phyloP scores from a whole-genome alignment of 2,888 invertebrate genomes.

The Eristalis tenax region DNA sequence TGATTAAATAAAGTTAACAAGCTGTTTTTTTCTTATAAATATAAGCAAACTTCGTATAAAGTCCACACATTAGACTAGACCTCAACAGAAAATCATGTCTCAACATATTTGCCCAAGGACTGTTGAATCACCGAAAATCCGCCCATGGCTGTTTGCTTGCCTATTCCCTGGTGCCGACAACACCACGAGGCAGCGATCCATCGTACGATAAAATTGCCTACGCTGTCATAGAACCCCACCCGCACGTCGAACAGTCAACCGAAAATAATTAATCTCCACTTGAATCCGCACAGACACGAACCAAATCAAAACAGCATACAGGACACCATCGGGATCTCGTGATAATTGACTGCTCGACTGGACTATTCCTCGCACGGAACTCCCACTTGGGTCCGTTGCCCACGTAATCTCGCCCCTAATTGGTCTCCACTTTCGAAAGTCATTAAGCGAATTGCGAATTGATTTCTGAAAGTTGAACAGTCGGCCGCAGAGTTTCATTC shows the following conservation, averaged over 20 bases:
- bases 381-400: not conserved
- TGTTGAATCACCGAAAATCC: too few relatives aligned
- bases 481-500: constrained; percentile 34
- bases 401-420: constrained; percentile 65
- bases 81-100: too few relatives aligned
- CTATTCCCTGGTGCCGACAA: too few relatives aligned
- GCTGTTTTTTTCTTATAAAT: too few relatives aligned
- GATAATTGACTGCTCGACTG: constrained; percentile 64
- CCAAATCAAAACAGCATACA: constrained; percentile 40
- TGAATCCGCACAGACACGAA: constrained; percentile 28
- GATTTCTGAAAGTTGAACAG: constrained; percentile 64
- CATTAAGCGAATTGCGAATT: constrained; percentile 70
- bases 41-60: too few relatives aligned
- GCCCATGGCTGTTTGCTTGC: too few relatives aligned
- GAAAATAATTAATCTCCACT: constrained; percentile 54
- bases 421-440: constrained; percentile 69
- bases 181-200: too few relatives aligned
- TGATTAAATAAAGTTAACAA: too few relatives aligned
- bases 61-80: too few relatives aligned
- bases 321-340: constrained; percentile 17
- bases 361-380: not conserved
- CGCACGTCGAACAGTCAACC: constrained; percentile 11
- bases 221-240: not conserved
- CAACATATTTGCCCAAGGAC: too few relatives aligned
- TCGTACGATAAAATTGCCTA: not conserved